Evolutionary conservation across 2,797 vertebrate genomes (phyloP).

Genomic region (Bradypodion pumilum): DNA sequence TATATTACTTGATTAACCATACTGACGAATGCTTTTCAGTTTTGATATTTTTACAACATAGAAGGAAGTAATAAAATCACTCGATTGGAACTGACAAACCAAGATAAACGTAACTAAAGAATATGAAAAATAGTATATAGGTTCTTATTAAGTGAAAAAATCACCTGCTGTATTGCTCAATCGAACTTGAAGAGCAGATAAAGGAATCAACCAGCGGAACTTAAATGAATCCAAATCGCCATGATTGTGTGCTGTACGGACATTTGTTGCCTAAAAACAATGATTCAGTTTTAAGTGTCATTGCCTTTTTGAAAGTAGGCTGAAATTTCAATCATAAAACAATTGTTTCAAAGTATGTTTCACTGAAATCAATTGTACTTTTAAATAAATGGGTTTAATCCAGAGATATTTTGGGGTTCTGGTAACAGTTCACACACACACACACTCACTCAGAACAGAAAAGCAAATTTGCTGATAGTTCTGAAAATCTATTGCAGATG

Average conservation of each 20-base stretch:
- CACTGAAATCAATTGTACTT: neutral
- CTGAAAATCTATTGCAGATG: neutral
- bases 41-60: neutral
- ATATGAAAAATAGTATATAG: neutral
- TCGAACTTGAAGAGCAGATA: slow-evolving; percentile 93
- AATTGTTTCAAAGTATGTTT: neutral
- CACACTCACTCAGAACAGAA: too few relatives aligned
- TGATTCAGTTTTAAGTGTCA: neutral
- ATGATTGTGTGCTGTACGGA: slow-evolving; percentile 82
- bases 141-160: neutral
- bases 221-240: slow-evolving; percentile 91
- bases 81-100: neutral
- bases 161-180: slow-evolving; percentile 94
- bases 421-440: too few relatives aligned
- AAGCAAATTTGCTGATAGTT: neutral
- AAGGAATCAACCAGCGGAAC: slow-evolving; percentile 95
- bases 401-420: neutral
- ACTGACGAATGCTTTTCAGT: neutral
- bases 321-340: neutral
- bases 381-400: neutral
- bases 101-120: neutral
- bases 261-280: slow-evolving; percentile 76
- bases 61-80: neutral
- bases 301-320: slow-evolving; percentile 8
- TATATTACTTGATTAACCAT: neutral